Conservation (phyloP, 1,140 invertebrate genomes). For the Heterodera schachtii region DNA sequence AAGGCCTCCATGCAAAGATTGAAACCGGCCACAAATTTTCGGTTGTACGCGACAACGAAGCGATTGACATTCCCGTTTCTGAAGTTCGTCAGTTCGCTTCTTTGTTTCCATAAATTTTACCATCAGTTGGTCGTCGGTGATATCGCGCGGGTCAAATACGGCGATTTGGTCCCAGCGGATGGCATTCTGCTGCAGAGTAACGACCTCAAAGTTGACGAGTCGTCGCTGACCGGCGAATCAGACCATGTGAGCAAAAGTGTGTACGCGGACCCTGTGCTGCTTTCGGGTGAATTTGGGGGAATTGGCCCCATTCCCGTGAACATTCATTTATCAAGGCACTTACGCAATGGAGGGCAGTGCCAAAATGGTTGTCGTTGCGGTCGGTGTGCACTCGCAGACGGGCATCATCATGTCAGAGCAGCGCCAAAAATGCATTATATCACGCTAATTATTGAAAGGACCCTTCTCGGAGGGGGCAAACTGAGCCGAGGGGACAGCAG, state of each 20-base stretch:
- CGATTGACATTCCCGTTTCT: conserved; percentile 79
- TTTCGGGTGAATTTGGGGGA: conserved; percentile 50
- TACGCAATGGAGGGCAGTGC: conserved; percentile 66
- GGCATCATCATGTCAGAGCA: conserved; percentile 63
- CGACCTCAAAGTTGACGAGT: conserved; percentile 66
- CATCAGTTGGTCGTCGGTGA: conserved; percentile 90
- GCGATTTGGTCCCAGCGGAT: conserved; percentile 64
- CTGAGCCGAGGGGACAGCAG: not conserved
- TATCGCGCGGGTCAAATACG: conserved; percentile 80
- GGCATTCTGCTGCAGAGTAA: conserved; percentile 65
- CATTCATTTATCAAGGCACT: conserved; percentile 43
- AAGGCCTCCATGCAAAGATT: conserved; percentile 85
- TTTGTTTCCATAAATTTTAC: not conserved
- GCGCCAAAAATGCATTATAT: not conserved
- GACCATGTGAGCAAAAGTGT: conserved; percentile 62
- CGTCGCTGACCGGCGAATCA: conserved; percentile 65
- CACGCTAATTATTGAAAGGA: conserved; percentile 14
- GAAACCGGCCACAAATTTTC: conserved; percentile 98
- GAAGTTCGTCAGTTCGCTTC: not conserved
- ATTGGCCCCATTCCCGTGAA: not conserved
- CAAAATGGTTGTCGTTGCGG: conserved; percentile 64
- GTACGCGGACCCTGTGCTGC: conserved; percentile 60
- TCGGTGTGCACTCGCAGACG: conserved; percentile 66
- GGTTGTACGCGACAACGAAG: conserved; percentile 77
- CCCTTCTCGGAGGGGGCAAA: conserved; percentile 38